phyloP scores from a whole-genome alignment of 1,140 invertebrate species.

The Drosophila oshimai region DNA sequence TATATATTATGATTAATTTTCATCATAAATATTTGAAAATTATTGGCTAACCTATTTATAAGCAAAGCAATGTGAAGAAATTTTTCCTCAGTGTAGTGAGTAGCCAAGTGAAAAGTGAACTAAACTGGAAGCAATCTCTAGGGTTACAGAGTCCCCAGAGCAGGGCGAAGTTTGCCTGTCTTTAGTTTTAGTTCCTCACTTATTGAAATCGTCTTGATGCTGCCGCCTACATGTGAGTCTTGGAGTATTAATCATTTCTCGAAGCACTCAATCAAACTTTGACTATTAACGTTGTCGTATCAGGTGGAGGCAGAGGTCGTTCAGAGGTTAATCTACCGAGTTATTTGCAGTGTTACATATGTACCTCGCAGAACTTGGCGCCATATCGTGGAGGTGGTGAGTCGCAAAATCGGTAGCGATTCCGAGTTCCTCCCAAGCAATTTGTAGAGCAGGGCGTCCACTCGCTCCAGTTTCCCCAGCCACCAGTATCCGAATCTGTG shows the following conservation, averaged over 20 bases:
- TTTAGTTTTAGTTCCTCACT: slow-evolving; percentile 23
- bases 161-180: slow-evolving; percentile 6
- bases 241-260: slow-evolving; percentile 33
- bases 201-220: slow-evolving; percentile 32
- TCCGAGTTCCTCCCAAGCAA: slow-evolving; percentile 89
- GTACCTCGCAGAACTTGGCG: slow-evolving; percentile 92
- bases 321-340: slow-evolving; percentile 30
- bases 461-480: slow-evolving; percentile 91
- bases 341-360: slow-evolving; percentile 27
- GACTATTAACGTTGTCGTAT: slow-evolving; percentile 29
- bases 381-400: slow-evolving; percentile 91
- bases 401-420: slow-evolving; percentile 92
- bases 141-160: slow-evolving; percentile 10
- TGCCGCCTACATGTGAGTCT: not conserved
- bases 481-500: slow-evolving; percentile 89
- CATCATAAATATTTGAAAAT: too few relatives aligned
- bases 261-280: slow-evolving; percentile 40
- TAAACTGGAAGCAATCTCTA: slow-evolving; percentile 32
- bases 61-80: too few relatives aligned
- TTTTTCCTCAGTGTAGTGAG: not conserved
- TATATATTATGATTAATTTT: too few relatives aligned
- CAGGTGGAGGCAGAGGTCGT: slow-evolving; percentile 27
- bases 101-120: slow-evolving; percentile 54
- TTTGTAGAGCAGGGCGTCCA: slow-evolving; percentile 93
- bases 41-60: too few relatives aligned